phyloP scores from a whole-genome alignment of 30 jellyfish, hydroid and myxozoan genomes.

The Chrysaora quinquecirrha region DNA sequence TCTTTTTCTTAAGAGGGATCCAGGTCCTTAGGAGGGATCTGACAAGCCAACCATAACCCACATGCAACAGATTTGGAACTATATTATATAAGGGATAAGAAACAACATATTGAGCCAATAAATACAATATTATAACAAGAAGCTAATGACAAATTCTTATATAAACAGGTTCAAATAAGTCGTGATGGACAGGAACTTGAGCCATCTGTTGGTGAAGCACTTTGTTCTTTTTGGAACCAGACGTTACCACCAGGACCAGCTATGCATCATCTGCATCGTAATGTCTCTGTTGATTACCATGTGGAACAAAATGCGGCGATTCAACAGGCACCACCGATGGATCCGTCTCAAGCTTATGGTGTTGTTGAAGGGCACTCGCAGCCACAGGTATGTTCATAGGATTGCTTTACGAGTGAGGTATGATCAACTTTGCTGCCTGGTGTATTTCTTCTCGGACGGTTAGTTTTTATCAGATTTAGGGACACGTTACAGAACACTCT shows the following conservation, averaged over 20 bases:
- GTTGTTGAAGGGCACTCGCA: constrained; percentile 57
- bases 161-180: constrained; percentile 90
- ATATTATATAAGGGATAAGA: too few relatives aligned
- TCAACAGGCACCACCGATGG: constrained; percentile 35
- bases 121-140: too few relatives aligned
- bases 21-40: too few relatives aligned
- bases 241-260: constrained; percentile 30
- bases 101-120: too few relatives aligned
- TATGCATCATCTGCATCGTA: constrained; percentile 12
- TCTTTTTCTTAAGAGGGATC: too few relatives aligned
- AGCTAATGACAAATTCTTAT: too few relatives aligned
- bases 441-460: background rate
- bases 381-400: constrained; percentile 32
- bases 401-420: background rate
- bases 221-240: constrained; percentile 80
- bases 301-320: constrained; percentile 25
- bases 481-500: background rate
- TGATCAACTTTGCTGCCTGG: background rate
- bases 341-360: constrained; percentile 52
- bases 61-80: too few relatives aligned
- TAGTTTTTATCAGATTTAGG: background rate
- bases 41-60: too few relatives aligned
- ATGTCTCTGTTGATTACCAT: constrained; percentile 12
- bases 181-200: constrained; percentile 97
- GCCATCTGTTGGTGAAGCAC: constrained; percentile 90